Conservation (phyloP, 1,140 invertebrate genomes). For the Portunus trituberculatus region DNA sequence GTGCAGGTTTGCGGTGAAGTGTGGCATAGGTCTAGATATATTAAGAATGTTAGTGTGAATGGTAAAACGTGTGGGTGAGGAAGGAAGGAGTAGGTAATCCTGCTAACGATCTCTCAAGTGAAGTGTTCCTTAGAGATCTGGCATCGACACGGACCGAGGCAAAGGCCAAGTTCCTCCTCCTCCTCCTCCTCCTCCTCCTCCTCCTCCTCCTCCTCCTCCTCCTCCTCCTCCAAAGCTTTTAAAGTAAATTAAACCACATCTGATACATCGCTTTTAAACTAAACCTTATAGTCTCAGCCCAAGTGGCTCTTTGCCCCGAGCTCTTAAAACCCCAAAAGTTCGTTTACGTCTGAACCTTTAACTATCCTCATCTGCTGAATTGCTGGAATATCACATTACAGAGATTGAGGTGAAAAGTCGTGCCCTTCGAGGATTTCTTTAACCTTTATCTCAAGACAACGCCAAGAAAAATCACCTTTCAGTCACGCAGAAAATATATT, state of each 20-base stretch:
- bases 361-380: neutral
- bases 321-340: neutral
- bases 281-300: neutral
- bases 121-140: neutral
- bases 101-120: neutral
- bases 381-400: neutral
- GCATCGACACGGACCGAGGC: neutral
- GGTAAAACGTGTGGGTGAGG: neutral
- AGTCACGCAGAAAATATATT: neutral
- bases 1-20: no score
- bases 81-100: neutral
- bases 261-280: neutral
- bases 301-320: neutral
- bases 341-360: neutral
- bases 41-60: neutral
- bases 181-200: neutral
- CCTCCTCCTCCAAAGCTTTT: neutral
- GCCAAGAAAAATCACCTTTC: neutral
- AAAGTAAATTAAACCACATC: neutral
- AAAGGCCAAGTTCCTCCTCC: neutral
- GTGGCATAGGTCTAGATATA: neutral
- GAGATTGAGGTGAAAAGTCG: neutral
- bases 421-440: neutral
- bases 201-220: no score
- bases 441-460: neutral